Percentiles rank a stretch among this genome's conserved stretches.
phyloP scores from a whole-genome alignment of 2,113 vertebrate species.

The Xenotilapia longispinis region DNA sequence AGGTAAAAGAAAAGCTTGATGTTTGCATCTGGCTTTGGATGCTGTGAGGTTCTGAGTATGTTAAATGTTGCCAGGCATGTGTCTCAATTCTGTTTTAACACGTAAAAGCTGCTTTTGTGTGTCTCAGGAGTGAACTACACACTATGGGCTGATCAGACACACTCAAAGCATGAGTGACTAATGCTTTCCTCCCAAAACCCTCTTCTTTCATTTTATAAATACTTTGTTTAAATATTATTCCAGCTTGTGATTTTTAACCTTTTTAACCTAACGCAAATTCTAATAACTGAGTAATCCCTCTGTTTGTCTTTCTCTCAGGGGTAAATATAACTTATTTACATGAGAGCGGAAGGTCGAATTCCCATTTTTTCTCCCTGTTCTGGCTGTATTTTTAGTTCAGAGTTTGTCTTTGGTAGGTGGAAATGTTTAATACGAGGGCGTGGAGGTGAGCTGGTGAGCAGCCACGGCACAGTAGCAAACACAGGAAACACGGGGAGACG shows the following conservation, averaged over 20 bases:
- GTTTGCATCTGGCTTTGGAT: background rate
- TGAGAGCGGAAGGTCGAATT: background rate
- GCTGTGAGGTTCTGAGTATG: background rate
- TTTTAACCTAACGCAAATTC: background rate
- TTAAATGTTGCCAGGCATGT: background rate
- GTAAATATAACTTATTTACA: conserved; percentile 43
- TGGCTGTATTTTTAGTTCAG: conserved; percentile 37
- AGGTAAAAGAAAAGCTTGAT: background rate
- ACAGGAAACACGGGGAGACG: background rate
- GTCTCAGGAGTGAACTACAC: background rate
- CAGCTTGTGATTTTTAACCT: conserved; percentile 11
- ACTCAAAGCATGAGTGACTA: background rate
- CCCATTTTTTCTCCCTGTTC: background rate
- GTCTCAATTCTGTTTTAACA: background rate
- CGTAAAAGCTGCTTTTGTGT: background rate
- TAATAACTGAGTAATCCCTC: background rate
- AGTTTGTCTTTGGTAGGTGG: conserved; percentile 44
- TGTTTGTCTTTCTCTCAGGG: background rate
- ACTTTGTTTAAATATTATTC: conserved; percentile 59
- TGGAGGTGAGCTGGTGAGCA: background rate
- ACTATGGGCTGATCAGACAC: background rate
- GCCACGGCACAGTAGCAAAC: background rate
- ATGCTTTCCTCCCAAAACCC: background rate
- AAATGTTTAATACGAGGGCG: conserved; percentile 33
- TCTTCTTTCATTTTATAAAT: conserved; percentile 45